phyloP scores from a whole-genome alignment of 1,140 invertebrate species.

The Lanistes nyassanus region DNA sequence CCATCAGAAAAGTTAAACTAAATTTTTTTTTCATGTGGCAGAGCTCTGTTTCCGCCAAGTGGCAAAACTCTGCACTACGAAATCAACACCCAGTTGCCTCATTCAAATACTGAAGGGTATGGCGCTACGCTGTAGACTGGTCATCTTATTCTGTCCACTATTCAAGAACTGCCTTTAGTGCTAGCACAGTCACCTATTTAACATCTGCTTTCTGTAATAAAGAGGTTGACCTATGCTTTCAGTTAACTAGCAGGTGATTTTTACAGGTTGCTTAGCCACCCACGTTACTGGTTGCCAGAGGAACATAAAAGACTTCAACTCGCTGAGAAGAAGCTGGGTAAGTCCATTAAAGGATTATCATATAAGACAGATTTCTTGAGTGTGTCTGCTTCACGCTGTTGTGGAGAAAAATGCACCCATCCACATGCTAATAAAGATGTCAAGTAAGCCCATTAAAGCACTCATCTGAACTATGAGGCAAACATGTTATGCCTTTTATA shows the following conservation, averaged over 20 bases:
- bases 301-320: conserved; percentile 46
- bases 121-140: conserved; percentile 6
- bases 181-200: conserved; percentile 9
- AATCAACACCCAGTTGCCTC: conserved; percentile 40
- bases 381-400: too few species aligned
- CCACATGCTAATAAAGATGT: too few species aligned
- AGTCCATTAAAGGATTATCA: background rate
- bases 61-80: conserved; percentile 50
- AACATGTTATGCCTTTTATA: too few species aligned
- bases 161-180: background rate
- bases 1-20: too few species aligned
- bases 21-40: conserved; percentile 23
- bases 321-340: conserved; percentile 50
- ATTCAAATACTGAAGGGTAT: conserved; percentile 37
- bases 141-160: background rate
- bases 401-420: too few species aligned
- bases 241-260: conserved; percentile 9
- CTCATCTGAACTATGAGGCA: too few species aligned
- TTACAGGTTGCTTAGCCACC: conserved; percentile 53
- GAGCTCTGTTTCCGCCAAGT: conserved; percentile 52
- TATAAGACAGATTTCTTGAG: background rate
- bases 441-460: too few species aligned
- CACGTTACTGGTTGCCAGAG: conserved; percentile 49
- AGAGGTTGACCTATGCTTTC: background rate
- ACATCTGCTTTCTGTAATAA: conserved; percentile 2